Base-by-base conservation (phyloP, 2,888 invertebrate species). In the Acanthosepion lycidas region DNA sequence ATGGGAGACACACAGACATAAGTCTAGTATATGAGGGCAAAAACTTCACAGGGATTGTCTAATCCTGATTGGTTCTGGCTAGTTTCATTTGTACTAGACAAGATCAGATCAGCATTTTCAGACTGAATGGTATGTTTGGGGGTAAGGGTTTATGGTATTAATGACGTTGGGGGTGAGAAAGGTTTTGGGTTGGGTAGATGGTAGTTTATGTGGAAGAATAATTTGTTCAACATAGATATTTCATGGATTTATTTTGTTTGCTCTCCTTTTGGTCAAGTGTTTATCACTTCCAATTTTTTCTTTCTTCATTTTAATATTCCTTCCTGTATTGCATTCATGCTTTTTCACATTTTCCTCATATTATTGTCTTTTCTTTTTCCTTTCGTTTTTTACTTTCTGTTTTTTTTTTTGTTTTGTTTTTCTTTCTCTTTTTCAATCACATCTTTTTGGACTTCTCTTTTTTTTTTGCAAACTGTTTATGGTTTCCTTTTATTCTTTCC, bases 11-110 rank as follows among this genome's bases (percentile, higher is more conserved):
- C 78, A 78, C 78, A 78, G 78, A 78, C 78, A 78, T 78, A 33
- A 78, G 78, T 78, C 78, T 78, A 15, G 78, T 78, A 33, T n/a
- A 78, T 5, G 78, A 78, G n/a, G 78, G 78, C 18, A 78, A n/a
- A 78, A 78, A 78, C 78, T 78, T 78, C 78, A 78, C 78, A 78
- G 78, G 78, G 78, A 78, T 78, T 78, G n/a, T 78, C 78, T 78
- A n/a, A 78, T 78, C 78, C 78, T 78, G 78, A 78, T 78, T 78
- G n/a, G 78, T 33, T 33, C 9, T 33, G 78, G n/a, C 78, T 78
- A 78, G 78, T 33, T 78, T 78, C n/a, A n/a, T 78, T 23, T 78
- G 78, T 59, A 59, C 59, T 59, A 78, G 78, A 78, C 78, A 78
- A 78, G 78, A n/a, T 33, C n/a, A 78, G 78, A 78, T 78, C 78